Evolutionary conservation across 2,888 invertebrate genomes (phyloP), one percentile per base, ranked within the genome.

Genomic region (Boloria selene): DNA sequence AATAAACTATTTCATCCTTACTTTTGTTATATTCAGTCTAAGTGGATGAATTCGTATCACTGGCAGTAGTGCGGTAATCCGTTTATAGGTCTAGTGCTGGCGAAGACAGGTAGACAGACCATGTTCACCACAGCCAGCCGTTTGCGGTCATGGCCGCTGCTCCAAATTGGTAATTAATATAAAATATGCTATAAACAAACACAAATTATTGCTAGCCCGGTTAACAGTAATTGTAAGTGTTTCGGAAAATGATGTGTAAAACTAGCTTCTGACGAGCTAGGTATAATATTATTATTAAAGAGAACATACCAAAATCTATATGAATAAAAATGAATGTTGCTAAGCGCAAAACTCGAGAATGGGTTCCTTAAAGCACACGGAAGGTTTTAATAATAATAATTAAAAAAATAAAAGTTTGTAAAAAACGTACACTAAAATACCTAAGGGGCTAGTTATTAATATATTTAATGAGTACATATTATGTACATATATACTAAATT

Each of bases 61-160:
- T 62, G 61, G 60, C 65, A 69, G 60, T 42, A 63, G 64, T 64
- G 65, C 66, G 76, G 76, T 85, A 87, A 86, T 84, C 79, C 81
- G 82, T 84, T 85, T 84, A 82, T 75, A 74, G 71, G 73, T 17
- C 74, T 58, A 50, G 62, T 47, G 79, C 75, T 79, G 82, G 69
- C 60, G 70, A 69, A 76, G 86, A 84, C 87, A 86, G 86, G 82
- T 84, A 81, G 81, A 77, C 74, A 76, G 76, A 76, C 71, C 75
- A 64, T 65, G 67, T 61, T 49, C 60, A 50, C 61, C 61, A 50
- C 66, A 70, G 68, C 63, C 61, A 66, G 68, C 63, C 59, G 63
- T 54, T 58, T 74, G 75, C 65, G 74, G 75, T 73, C 58, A 16
- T 4, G 45, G 55, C 44, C 63, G 61, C 58, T 58, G 65, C 63